phyloP scores from a whole-genome alignment of 2,888 invertebrate genomes.

The Ctenicera cuprea region DNA sequence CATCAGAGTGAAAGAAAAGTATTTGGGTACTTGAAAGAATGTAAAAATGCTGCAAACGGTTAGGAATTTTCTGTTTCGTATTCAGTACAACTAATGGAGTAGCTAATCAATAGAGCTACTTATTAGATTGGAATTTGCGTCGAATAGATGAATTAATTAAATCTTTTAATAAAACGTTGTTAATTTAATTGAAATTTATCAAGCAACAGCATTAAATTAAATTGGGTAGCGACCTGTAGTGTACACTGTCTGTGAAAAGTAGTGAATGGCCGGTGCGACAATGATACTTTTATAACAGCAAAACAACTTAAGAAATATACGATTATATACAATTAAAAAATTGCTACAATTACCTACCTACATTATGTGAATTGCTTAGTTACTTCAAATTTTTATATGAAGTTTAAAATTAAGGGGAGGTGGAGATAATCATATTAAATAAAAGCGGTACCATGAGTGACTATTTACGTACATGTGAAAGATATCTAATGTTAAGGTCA shows the following conservation, averaged over 20 bases:
- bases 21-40: too few relatives aligned
- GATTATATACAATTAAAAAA: too few relatives aligned
- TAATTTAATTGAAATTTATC: conserved; percentile 15
- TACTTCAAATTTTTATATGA: too few relatives aligned
- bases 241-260: not conserved
- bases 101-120: not conserved
- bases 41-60: too few relatives aligned
- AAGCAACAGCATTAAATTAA: conserved; percentile 12
- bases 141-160: conserved; percentile 15
- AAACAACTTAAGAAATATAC: not conserved
- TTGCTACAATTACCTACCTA: too few relatives aligned
- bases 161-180: not conserved
- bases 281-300: not conserved
- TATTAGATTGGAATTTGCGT: not conserved
- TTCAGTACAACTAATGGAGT: too few relatives aligned
- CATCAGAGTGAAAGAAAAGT: not conserved
- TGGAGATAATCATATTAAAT: not conserved
- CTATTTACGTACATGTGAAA: not conserved
- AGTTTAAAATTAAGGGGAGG: not conserved
- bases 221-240: not conserved
- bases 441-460: not conserved
- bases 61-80: too few relatives aligned
- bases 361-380: too few relatives aligned
- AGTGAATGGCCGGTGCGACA: not conserved
- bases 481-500: conserved; percentile 10